A percentile compares a stretch with the other conserved stretches of the same genome.
phyloP scores from a whole-genome alignment of 2,888 invertebrate genomes.

The Spisula subtruncata region DNA sequence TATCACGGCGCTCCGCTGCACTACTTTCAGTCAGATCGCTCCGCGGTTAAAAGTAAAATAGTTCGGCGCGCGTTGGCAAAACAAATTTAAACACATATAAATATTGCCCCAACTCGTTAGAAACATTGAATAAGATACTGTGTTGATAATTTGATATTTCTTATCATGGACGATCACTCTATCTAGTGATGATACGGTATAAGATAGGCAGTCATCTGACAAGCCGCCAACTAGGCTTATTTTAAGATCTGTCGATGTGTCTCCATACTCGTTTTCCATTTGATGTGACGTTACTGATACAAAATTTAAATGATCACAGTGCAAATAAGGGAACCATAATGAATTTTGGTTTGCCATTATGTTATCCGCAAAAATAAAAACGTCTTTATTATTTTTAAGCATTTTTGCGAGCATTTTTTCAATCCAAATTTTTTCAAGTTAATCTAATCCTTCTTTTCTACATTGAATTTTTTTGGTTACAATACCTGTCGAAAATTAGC shows the following conservation, averaged over 20 bases:
- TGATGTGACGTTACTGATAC: not conserved
- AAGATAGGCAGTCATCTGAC: constrained; percentile 12
- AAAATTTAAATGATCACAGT: not conserved
- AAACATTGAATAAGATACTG: constrained; percentile 51
- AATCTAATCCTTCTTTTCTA: no score
- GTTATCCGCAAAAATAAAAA: no score
- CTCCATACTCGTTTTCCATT: constrained; percentile 16
- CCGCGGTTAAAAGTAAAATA: constrained; percentile 48
- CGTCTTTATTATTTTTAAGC: no score
- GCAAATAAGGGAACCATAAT: no score
- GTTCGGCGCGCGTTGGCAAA: constrained; percentile 68
- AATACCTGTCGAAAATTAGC: no score
- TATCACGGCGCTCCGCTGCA: constrained; percentile 30
- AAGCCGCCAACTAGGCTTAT: constrained; percentile 21
- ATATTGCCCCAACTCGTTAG: constrained; percentile 55
- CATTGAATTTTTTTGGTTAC: no score
- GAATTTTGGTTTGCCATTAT: no score
- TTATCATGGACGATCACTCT: constrained; percentile 31
- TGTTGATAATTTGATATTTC: constrained; percentile 38
- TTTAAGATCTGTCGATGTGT: not conserved
- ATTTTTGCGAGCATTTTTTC: no score
- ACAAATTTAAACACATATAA: constrained; percentile 68
- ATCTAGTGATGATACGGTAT: constrained; percentile 16
- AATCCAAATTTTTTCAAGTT: no score
- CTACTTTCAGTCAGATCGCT: constrained; percentile 32